A percentile compares a stretch with the other conserved stretches of the same genome.
Conservation (phyloP, 35 echinoderm and acorn worm genomes). For the Patiria miniata region DNA sequence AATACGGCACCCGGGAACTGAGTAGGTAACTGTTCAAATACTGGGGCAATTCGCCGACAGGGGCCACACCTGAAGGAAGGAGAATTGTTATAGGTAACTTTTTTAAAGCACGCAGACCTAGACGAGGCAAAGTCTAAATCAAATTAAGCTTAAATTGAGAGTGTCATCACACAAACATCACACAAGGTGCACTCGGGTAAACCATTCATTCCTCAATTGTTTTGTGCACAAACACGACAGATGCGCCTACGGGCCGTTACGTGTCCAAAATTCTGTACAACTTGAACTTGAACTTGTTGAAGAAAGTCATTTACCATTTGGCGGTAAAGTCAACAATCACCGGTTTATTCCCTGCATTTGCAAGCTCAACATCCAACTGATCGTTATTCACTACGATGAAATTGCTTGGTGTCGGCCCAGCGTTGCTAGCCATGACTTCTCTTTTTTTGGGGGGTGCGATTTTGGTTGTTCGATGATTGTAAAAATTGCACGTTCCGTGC, state of each 20-base stretch:
- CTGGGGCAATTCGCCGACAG: conserved; percentile 79
- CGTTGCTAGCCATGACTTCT: no score
- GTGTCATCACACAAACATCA: no score
- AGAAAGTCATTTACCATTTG: conserved; percentile 45
- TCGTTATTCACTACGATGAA: conserved; percentile 47
- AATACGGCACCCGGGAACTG: conserved; percentile 77
- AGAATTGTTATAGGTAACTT: background rate
- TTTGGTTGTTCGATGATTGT: background rate
- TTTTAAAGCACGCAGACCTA: no score
- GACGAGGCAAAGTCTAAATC: no score
- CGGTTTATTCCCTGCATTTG: conserved; percentile 36
- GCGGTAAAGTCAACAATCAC: conserved; percentile 77
- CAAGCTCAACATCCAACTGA: conserved; percentile 51
- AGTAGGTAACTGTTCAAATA: conserved; percentile 45
- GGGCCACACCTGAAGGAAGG: conserved; percentile 86
- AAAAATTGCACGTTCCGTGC: no score
- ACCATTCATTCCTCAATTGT: no score
- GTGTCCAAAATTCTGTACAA: background rate
- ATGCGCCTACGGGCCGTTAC: no score
- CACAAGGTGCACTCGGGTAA: no score
- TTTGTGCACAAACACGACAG: no score
- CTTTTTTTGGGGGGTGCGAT: background rate
- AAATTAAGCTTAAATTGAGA: no score
- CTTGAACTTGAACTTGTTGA: background rate
- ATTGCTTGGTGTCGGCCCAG: background rate